phyloP scores from a whole-genome alignment of 2,797 vertebrate species.

The Lepus oiostolus region DNA sequence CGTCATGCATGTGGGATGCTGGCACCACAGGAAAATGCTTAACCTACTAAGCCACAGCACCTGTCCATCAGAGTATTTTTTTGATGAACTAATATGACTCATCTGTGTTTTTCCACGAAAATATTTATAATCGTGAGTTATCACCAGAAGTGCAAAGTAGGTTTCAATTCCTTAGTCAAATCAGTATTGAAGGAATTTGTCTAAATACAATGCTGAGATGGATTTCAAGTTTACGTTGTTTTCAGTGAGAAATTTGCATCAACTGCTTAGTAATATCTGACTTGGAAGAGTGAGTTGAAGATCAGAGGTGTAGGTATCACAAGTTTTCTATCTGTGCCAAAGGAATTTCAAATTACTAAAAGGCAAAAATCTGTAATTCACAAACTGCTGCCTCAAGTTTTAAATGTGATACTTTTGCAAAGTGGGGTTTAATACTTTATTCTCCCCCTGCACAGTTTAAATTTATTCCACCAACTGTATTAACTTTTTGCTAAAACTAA shows the following conservation, averaged over 20 bases:
- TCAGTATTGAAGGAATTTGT: not conserved
- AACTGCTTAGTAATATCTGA: not conserved
- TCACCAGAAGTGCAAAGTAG: not conserved
- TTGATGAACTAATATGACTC: constrained; percentile 1
- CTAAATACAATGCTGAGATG: not conserved
- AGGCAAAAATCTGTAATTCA: constrained; percentile 16
- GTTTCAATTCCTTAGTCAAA: not conserved
- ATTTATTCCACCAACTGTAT: not conserved
- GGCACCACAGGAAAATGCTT: too few relatives aligned
- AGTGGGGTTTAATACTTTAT: not conserved
- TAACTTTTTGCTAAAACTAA: not conserved
- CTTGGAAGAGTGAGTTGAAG: not conserved
- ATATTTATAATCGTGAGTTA: not conserved
- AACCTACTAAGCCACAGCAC: too few relatives aligned
- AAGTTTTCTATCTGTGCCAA: not conserved
- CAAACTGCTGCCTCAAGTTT: constrained; percentile 9
- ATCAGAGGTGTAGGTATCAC: not conserved
- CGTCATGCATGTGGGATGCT: too few relatives aligned
- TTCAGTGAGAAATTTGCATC: not conserved
- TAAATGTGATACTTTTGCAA: not conserved
- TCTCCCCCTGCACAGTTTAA: not conserved
- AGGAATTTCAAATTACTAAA: not conserved
- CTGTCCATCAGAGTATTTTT: not conserved
- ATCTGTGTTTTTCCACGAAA: not conserved
- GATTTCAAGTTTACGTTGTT: not conserved